Percentiles rank a stretch among this genome's conserved stretches.
Conservation (phyloP, 2,888 invertebrate species). For the Diarsia dahlii region DNA sequence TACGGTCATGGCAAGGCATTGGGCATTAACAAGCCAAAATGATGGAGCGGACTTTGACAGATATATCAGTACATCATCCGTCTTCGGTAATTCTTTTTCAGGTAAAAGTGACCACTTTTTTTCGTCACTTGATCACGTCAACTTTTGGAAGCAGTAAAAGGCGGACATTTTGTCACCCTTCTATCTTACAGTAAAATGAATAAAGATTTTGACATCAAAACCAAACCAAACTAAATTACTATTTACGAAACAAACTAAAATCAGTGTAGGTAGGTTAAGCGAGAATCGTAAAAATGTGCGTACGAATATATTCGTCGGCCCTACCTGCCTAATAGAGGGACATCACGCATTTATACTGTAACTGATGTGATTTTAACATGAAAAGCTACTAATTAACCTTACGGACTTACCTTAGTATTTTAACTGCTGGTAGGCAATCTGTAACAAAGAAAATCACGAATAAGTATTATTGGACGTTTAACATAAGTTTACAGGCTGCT, state of each 20-base stretch:
- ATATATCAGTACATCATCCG: not conserved
- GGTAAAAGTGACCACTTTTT: not conserved
- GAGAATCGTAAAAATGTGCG: slow-evolving; percentile 27
- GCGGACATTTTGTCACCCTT: not conserved
- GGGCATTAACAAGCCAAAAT: slow-evolving; percentile 10
- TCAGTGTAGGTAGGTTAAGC: slow-evolving; percentile 20
- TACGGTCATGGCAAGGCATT: not conserved
- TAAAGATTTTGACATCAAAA: not conserved
- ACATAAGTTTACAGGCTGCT: not conserved
- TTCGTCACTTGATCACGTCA: not conserved
- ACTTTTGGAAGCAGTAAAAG: not conserved
- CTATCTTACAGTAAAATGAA: not conserved
- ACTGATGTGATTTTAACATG: slow-evolving; percentile 61
- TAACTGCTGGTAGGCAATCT: slow-evolving; percentile 52
- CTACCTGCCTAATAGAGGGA: slow-evolving; percentile 45
- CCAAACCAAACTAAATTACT: slow-evolving; percentile 2
- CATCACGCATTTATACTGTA: slow-evolving; percentile 54
- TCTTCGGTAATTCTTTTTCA: not conserved
- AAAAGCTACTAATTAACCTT: slow-evolving; percentile 39
- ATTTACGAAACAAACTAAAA: slow-evolving; percentile 13
- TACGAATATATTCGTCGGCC: slow-evolving; percentile 22
- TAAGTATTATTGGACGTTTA: slow-evolving; percentile 24
- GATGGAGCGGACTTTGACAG: not conserved
- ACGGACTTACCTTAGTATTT: slow-evolving; percentile 53
- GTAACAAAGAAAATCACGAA: slow-evolving; percentile 52